A percentile compares a stretch with the other conserved stretches of the same genome.
phyloP scores from a whole-genome alignment of 1,140 invertebrate species.

The Schlechtendalia chinensis region DNA sequence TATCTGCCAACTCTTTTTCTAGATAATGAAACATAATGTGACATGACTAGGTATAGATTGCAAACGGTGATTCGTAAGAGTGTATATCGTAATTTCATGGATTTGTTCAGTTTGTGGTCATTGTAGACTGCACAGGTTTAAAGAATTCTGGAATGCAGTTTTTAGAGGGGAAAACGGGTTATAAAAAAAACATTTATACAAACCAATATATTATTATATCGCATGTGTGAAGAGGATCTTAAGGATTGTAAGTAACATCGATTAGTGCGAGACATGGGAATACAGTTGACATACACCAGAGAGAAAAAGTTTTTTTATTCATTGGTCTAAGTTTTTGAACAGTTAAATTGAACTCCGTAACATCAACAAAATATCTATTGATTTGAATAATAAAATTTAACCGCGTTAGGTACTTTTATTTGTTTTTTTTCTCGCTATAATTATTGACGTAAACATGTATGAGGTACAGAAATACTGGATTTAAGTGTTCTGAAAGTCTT shows the following conservation, averaged over 20 bases:
- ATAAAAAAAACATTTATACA: conserved; percentile 25
- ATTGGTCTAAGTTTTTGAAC: conserved; percentile 3
- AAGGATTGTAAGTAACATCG: conserved; percentile 1
- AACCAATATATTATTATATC: conserved; percentile 37
- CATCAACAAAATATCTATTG: not conserved
- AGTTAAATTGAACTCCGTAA: not conserved
- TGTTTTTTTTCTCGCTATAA: not conserved
- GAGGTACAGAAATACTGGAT: not conserved
- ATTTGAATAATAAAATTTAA: conserved; percentile 8
- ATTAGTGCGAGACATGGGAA: conserved; percentile 7
- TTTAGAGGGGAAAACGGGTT: conserved; percentile 12
- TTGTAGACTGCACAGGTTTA: not conserved
- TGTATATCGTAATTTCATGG: conserved; percentile 18
- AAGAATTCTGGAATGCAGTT: conserved; percentile 36
- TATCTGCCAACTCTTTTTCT: too few species aligned
- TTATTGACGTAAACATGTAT: not conserved
- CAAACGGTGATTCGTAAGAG: not conserved
- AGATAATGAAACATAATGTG: not conserved
- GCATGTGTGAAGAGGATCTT: conserved; percentile 41
- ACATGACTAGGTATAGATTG: not conserved
- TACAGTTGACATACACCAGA: not conserved
- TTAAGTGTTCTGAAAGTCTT: not conserved
- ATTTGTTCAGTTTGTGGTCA: not conserved
- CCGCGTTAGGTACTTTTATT: not conserved
- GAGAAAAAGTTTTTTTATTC: not conserved